Evolutionary conservation across 2,113 vertebrate genomes (phyloP), one percentile per base, ranked within the genome.

Genomic region (Pagrus major): DNA sequence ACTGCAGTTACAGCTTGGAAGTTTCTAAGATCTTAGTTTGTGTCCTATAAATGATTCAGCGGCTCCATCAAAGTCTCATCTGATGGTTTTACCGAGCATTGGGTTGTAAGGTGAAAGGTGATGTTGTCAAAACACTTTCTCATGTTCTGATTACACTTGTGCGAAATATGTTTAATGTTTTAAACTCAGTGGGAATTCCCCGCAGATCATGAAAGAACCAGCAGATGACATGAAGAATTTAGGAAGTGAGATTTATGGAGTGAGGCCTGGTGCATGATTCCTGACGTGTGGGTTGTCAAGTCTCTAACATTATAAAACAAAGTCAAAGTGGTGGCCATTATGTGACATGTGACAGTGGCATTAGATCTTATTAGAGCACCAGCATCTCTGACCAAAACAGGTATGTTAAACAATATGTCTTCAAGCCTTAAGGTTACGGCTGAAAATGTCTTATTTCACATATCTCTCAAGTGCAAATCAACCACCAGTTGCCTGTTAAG

Each of bases 11-110:
- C 49, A 59, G 39, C 23, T 16, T 33, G 39, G 29, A 25, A 52
- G 18, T 25, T 55, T 20, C 25, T 56, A 46, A 88, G 73, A 75
- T 60, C 76, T 68, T n/a, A 65, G 41, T 77, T 77, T 84, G 76
- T 54, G 8, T 67, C 27, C 20, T 55, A 51, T 84, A n/a, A 81
- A 78, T 66, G 69, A 81, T 81, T 80, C 37, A 73, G 35, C 1
- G 14, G 52, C 74, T 69, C 72, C 41, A 31, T 67, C 69, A 33
- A 1, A 52, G 66, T 70, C 76, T 83, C 44, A 60, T 75, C 33
- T 66, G 14, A 66, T 1, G 41, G 59, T 52, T 71, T 63, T 47
- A 63, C 67, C 56, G 39, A 54, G 63, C 55, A 33, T 7, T 23
- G n/a, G 9, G 39, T 31, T 63, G 10, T 15, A 21, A 29, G 33